Evolutionary conservation across 1,140 invertebrate genomes (phyloP), one percentile per base, ranked within the genome.

Genomic region (Myzus persicae): DNA sequence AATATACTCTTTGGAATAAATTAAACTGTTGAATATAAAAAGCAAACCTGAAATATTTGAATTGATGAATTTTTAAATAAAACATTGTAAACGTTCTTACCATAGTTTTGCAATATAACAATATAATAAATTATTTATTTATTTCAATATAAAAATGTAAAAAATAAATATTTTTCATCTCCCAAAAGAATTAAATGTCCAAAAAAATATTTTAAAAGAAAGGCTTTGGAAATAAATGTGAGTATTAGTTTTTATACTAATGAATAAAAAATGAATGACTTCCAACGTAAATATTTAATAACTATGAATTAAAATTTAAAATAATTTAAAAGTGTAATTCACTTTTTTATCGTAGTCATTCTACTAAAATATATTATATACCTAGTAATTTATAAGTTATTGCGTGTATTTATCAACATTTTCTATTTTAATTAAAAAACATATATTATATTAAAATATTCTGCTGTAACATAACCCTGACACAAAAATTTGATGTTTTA

Each of bases 111-210:
- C 31, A 76, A 76, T 76, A 76, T 6, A 76, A 76, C 31, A 76
- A n/a, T 67, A n/a, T 76, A 76, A n/a, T 76, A 76, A n/a, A n/a
- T 67, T 67, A 67, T 76, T 76, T 76, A 76, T 76, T 76, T 76
- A 76, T 76, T 76, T 76, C 59, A 18, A 0, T 76, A 14, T n/a
- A 76, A 18, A 18, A 76, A n/a, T 76, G 0, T n/a, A 14, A 0
- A n/a, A 76, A n/a, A 76, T 76, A 76, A 76, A n/a, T n/a, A 76
- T 76, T 76, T 76, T 76, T n/a, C 31, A 51, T 76, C 59, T 76
- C 14, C 31, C 59, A 76, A 76, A 76, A 76, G 11, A 76, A n/a
- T 76, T n/a, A n/a, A 76, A 76, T 76, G 59, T 76, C 14, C 59
- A 76, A 76, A 76, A 76, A 76, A n/a, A 51, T 51, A 51, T 51